phyloP scores from a whole-genome alignment of 2,113 vertebrate species.

The Stomatorhinus ivindoensis region DNA sequence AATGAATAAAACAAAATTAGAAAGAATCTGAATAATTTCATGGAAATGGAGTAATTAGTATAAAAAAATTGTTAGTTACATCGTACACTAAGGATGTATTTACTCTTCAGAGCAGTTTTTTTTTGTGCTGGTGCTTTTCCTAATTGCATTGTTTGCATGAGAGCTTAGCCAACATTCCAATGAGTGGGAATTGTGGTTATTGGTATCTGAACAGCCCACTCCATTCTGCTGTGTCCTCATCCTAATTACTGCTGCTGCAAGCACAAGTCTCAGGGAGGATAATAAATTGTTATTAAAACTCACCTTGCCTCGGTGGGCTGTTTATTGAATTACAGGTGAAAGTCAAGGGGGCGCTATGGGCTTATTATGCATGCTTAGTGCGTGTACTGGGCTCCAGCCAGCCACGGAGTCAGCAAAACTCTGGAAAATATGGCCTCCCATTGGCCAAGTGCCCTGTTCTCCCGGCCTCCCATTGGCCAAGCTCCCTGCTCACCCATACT shows the following conservation, averaged over 20 bases:
- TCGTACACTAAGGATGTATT: background rate
- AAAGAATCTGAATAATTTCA: background rate
- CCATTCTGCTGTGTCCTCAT: constrained; percentile 14
- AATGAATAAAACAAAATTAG: background rate
- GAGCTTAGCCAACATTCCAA: background rate
- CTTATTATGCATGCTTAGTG: constrained; percentile 27
- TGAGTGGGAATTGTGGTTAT: background rate
- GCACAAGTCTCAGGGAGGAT: constrained; percentile 25
- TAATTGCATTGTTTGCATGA: background rate
- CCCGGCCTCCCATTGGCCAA: background rate
- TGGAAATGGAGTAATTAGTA: background rate
- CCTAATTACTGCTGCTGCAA: constrained; percentile 36
- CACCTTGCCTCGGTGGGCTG: constrained; percentile 37
- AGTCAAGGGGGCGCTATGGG: constrained; percentile 16
- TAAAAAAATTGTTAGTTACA: background rate
- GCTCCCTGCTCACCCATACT: background rate
- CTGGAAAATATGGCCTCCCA: background rate
- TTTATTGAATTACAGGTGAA: constrained; percentile 43
- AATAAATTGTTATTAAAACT: constrained; percentile 37
- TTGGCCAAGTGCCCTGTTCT: background rate
- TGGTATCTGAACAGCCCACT: constrained; percentile 23
- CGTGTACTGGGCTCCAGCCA: constrained; percentile 14
- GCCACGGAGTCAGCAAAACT: constrained; percentile 29
- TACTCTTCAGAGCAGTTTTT: background rate
- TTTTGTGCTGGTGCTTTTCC: background rate